These are phyloP conservation scores for Fratercula arctica DNA, from an alignment of 2,797 vertebrate genomes.

Conservation along the genomic window DNA sequence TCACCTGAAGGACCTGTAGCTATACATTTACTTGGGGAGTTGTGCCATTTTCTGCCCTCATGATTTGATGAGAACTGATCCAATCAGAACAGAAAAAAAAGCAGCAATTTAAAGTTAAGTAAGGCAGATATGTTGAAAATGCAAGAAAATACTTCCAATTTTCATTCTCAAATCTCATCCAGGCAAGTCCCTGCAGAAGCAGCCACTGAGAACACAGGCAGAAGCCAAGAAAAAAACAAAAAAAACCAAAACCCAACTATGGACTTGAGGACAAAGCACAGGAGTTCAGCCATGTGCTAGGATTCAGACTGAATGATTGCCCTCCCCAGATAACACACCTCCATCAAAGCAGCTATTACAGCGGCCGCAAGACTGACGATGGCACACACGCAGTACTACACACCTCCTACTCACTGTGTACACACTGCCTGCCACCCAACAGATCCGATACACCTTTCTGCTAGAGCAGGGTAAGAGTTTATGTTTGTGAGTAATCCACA, in stretches of 20 bases:
- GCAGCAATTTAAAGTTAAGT: not conserved
- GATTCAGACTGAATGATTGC: not conserved
- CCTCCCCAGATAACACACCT: not conserved
- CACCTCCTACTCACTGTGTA: not conserved
- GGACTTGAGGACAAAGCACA: not conserved
- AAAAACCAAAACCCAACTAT: not conserved
- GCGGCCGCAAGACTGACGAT: not conserved
- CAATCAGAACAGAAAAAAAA: not conserved
- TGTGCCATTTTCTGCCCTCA: not conserved
- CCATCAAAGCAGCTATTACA: not conserved
- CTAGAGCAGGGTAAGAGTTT: not conserved
- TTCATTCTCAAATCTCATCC: not conserved
- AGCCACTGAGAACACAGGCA: rapidly evolving
- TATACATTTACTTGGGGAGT: too few relatives aligned
- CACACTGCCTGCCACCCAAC: not conserved
- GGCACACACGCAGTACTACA: not conserved
- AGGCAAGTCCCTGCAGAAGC: not conserved
- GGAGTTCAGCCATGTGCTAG: not conserved
- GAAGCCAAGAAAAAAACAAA: not conserved
- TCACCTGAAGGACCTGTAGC: not conserved
- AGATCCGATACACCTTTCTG: not conserved
- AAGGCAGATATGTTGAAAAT: rapidly evolving
- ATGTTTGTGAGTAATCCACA: rapidly evolving
- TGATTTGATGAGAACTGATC: not conserved
- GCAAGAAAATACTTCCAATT: not conserved